Conservation (phyloP, 2,113 vertebrate species). For the Lepisosteus oculatus region DNA sequence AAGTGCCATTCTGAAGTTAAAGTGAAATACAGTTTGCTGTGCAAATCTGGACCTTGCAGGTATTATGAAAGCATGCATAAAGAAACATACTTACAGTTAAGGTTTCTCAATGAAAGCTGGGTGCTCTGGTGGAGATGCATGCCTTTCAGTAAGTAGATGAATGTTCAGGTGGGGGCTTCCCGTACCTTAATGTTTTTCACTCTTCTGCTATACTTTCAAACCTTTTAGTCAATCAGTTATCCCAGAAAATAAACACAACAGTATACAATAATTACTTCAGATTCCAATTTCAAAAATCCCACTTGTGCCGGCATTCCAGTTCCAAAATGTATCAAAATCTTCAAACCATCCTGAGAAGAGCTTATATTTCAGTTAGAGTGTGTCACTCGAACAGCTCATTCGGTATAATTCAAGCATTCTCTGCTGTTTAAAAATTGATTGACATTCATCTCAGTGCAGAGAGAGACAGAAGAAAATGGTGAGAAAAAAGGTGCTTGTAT, state of each 20-base stretch:
- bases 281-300: too few species aligned
- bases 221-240: too few species aligned
- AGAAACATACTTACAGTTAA: constrained; percentile 25
- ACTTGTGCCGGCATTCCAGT: too few species aligned
- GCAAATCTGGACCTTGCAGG: too few species aligned
- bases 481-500: background rate
- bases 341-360: too few species aligned
- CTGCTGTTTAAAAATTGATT: background rate
- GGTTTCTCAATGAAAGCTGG: background rate
- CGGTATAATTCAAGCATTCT: background rate
- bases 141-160: background rate
- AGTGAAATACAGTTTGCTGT: too few species aligned
- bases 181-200: background rate
- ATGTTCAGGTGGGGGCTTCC: background rate
- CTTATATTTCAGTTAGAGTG: too few species aligned
- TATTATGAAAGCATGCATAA: background rate
- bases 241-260: too few species aligned
- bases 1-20: too few species aligned
- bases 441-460: background rate
- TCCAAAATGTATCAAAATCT: too few species aligned
- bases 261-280: too few species aligned
- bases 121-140: background rate
- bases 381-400: background rate
- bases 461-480: constrained; percentile 1
- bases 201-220: too few species aligned